These are phyloP conservation scores for Seira sanloemensis DNA, from an alignment of 2,888 invertebrate species.

Conservation along the genomic window DNA sequence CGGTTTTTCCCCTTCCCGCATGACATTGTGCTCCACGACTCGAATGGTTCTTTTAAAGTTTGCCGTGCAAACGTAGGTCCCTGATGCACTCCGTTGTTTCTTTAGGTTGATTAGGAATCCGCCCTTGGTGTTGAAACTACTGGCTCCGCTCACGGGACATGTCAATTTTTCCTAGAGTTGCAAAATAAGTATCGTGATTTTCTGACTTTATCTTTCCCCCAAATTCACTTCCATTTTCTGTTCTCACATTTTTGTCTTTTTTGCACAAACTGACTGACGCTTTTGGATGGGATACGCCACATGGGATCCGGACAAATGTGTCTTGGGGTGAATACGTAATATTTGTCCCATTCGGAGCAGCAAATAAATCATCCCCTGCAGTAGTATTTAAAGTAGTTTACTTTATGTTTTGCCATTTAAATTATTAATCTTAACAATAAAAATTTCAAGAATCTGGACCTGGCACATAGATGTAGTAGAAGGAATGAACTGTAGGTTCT, in stretches of 20 bases:
- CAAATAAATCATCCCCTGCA: constrained; percentile 42
- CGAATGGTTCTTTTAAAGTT: constrained; percentile 38
- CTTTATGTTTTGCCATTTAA: not conserved
- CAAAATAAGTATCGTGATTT: not conserved
- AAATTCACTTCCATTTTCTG: not conserved
- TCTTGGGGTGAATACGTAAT: constrained; percentile 49
- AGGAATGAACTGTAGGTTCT: constrained; percentile 49
- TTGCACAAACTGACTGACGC: constrained; percentile 51
- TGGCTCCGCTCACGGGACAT: constrained; percentile 51
- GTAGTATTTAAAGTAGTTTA: not conserved
- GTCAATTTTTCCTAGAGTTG: constrained; percentile 52
- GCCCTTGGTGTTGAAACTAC: constrained; percentile 53
- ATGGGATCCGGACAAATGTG: constrained; percentile 50
- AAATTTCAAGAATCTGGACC: constrained; percentile 24
- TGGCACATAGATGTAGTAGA: constrained; percentile 60
- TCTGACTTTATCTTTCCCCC: not conserved
- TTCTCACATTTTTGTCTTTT: constrained; percentile 39
- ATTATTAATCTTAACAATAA: not conserved
- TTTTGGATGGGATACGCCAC: constrained; percentile 55
- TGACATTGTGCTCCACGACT: constrained; percentile 55
- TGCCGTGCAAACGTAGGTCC: constrained; percentile 59
- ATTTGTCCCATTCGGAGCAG: constrained; percentile 37
- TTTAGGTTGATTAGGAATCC: constrained; percentile 60
- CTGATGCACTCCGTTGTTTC: constrained; percentile 46
- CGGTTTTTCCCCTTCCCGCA: constrained; percentile 44